These are phyloP conservation scores for Chaetodon trifasciatus DNA, from an alignment of 2,797 vertebrate genomes.

Conservation along the genomic window DNA sequence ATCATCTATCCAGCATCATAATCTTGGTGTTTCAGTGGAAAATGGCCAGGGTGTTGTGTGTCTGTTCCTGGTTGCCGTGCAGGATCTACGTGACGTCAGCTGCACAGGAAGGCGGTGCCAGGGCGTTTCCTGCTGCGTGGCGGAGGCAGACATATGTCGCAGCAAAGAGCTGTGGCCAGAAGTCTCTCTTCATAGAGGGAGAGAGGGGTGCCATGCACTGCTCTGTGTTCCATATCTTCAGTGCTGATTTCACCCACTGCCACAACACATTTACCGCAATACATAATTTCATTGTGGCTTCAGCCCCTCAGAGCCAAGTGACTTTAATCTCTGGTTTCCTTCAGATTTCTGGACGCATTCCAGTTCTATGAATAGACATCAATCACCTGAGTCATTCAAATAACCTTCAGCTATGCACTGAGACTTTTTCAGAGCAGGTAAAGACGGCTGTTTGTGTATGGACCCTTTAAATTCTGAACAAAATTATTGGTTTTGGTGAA, in stretches of 20 bases:
- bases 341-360: constrained; percentile 14
- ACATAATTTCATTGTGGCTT: neutral
- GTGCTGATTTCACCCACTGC: constrained; percentile 19
- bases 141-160: constrained; percentile 80
- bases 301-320: constrained; percentile 1
- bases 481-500: constrained; percentile 7
- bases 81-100: constrained; percentile 75
- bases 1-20: neutral
- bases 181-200: constrained; percentile 50
- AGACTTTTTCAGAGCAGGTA: neutral
- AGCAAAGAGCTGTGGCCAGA: constrained; percentile 64
- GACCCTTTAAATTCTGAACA: neutral
- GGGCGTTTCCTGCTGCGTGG: constrained; percentile 73
- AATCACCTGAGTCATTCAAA: constrained; percentile 35
- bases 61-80: constrained; percentile 52
- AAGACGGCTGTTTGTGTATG: neutral
- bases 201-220: neutral
- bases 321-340: constrained; percentile 15
- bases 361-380: constrained; percentile 25
- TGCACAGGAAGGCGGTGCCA: constrained; percentile 63
- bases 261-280: constrained; percentile 3
- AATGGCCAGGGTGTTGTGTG: constrained; percentile 30
- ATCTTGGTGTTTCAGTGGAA: constrained; percentile 28
- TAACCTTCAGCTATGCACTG: constrained; percentile 29
- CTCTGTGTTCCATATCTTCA: constrained; percentile 19